Evolutionary conservation across 2,888 invertebrate species (phyloP), one percentile per base, ranked within the genome.

Genomic region (Netelia inedita): DNA sequence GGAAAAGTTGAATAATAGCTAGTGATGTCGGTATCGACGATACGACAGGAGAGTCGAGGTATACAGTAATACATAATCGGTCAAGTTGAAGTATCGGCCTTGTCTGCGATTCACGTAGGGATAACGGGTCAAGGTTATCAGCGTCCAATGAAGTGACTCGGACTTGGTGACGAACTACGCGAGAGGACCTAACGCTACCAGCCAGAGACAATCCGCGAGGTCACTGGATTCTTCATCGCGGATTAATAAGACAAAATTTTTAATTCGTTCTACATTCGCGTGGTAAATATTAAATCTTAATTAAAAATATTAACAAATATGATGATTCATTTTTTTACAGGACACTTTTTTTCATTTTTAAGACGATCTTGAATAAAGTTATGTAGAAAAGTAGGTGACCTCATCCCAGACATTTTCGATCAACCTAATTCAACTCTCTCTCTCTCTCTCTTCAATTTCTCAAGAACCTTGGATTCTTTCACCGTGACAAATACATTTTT

Each of bases 121-220:
- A 91, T 89, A 91, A 87, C 87, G 85, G 91, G 91, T 91, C 91
- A 91, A 91, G 91, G 91, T 90, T 90, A 85, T 79, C 66, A 55
- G 61, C 73, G 65, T 19, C 61, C 57, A 84, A 86, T 84, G 63
- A 78, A 69, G 80, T 65, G 57, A 81, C 81, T 50, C 43, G 41
- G 74, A 76, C 84, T 21, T 28, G 11, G 79, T 16, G 9, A 53
- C 57, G 71, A 59, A 63, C 16, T 63, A 79, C 82, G 74, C 81
- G 85, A 79, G 79, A 79, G 79, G 85, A 68, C 71, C 82, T 83
- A 85, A 78, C 74, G 75, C 82, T 76, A 79, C 59, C 61, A 84
- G 28, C 75, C 53, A 59, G 43, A 78, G 9, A 53, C 53, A 11
- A 11, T 21, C 8, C 21, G 14, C 21, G 10, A 57, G 9, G n/a